Evolutionary conservation across 2,888 invertebrate genomes (phyloP).

Genomic region (Eilema griseolum): DNA sequence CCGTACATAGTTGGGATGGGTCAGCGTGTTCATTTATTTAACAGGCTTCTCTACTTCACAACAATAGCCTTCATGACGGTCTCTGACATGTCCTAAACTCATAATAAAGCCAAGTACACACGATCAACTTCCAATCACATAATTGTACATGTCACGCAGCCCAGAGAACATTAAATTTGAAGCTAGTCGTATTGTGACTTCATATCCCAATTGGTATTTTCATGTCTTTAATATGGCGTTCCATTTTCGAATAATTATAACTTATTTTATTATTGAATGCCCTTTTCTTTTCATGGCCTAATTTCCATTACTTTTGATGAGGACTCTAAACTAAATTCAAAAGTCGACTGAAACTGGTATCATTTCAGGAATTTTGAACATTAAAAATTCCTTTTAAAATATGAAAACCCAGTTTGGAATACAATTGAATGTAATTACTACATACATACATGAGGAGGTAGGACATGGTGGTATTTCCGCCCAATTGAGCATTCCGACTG

Average conservation of each 20-base stretch:
- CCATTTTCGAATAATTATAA: background rate
- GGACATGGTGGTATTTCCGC: too few species aligned
- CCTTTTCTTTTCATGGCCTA: too few species aligned
- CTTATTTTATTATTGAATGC: background rate
- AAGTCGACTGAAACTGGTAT: too few species aligned
- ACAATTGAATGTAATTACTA: background rate
- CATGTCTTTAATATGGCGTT: background rate
- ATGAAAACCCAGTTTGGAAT: too few species aligned
- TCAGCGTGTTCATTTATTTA: too few species aligned
- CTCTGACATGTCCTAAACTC: background rate
- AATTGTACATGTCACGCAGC: background rate
- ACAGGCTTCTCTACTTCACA: too few species aligned
- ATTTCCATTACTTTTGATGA: background rate
- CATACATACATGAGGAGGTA: too few species aligned
- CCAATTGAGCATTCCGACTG: too few species aligned
- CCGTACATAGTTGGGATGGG: too few species aligned
- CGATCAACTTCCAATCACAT: conserved; percentile 8
- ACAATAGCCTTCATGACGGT: too few species aligned
- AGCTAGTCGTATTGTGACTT: background rate
- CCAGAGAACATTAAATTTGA: background rate
- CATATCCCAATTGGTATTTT: background rate
- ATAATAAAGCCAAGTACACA: background rate
- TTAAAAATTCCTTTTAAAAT: too few species aligned
- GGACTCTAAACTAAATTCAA: background rate
- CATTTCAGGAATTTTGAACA: too few species aligned